Evolutionary conservation across 2,797 vertebrate species (phyloP).

Genomic region (Lemur catta): DNA sequence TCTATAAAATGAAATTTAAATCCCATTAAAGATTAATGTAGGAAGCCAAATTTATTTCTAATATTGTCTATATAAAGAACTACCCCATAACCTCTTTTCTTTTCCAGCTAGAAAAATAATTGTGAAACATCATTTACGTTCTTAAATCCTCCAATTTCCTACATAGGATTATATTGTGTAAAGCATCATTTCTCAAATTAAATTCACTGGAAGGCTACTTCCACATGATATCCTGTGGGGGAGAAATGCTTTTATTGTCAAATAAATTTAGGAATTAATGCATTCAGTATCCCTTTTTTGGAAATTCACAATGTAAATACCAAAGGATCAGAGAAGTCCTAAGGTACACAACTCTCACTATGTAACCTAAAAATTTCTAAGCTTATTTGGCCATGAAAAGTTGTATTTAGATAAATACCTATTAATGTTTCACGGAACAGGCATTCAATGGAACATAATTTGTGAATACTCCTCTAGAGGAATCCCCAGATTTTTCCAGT

Average conservation of each 20-base stretch:
- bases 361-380: background rate
- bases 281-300: background rate
- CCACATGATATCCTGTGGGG: background rate
- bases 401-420: background rate
- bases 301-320: background rate
- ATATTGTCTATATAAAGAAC: background rate
- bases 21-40: background rate
- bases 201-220: background rate
- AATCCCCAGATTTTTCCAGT: background rate
- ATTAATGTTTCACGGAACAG: background rate
- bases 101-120: background rate
- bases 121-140: background rate
- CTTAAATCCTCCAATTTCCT: background rate
- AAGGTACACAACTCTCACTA: background rate
- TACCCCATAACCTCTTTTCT: background rate
- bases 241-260: background rate
- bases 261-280: background rate
- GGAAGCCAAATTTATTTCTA: background rate
- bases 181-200: background rate
- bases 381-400: background rate
- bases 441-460: background rate
- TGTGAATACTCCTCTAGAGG: background rate
- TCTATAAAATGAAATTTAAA: constrained; percentile 7
- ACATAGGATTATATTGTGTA: background rate
- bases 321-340: background rate